A percentile compares a stretch with the other conserved stretches of the same genome.
These are phyloP conservation scores for Epinephelus coioides DNA, from an alignment of 2,797 vertebrate species.

Conservation along the genomic window DNA sequence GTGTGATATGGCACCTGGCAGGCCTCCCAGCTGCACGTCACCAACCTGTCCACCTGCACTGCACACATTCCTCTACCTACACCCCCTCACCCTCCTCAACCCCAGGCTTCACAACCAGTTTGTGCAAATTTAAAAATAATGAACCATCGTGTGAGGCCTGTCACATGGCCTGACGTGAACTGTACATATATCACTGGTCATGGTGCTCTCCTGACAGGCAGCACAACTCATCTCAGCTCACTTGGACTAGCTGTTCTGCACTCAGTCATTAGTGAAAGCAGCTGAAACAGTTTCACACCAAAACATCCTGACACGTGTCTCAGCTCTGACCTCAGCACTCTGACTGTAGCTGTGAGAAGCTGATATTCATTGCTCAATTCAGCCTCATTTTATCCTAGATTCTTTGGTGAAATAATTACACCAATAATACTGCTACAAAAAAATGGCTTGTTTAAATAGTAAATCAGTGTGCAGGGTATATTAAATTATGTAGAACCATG, in stretches of 20 bases:
- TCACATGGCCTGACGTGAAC: not conserved
- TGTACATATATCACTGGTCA: not conserved
- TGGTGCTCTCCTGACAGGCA: not conserved
- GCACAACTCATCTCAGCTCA: not conserved
- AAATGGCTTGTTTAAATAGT: too few species aligned
- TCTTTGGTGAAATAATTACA: too few species aligned
- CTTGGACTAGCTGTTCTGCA: not conserved
- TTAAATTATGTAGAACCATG: too few species aligned
- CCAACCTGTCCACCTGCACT: conserved; percentile 42
- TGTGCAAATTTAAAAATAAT: not conserved
- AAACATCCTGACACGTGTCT: not conserved
- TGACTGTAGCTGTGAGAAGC: not conserved
- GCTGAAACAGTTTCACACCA: not conserved
- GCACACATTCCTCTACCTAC: conserved; percentile 38
- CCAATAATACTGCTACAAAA: too few species aligned
- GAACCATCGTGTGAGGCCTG: not conserved
- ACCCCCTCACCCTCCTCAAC: not conserved
- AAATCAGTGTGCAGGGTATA: too few species aligned
- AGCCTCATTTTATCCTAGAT: not conserved
- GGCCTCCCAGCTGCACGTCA: conserved; percentile 55
- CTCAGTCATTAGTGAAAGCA: not conserved
- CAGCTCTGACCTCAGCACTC: not conserved
- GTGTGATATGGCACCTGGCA: conserved; percentile 65
- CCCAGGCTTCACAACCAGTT: not conserved
- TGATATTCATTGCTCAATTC: too few species aligned